phyloP scores from a whole-genome alignment of 64 coral and sea anemone genomes.

The Stichodactyla helianthus region DNA sequence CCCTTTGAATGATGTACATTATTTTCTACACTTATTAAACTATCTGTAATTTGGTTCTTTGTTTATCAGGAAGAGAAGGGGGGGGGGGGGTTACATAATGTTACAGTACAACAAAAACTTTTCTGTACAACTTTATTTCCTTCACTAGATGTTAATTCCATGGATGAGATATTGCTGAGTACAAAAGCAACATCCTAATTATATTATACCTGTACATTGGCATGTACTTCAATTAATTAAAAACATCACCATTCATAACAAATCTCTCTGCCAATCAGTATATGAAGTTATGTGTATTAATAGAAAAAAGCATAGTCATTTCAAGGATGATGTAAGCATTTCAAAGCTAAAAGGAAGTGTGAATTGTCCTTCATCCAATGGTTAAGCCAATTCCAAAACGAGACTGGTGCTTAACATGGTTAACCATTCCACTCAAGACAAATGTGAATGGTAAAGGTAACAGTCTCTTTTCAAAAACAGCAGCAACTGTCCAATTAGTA shows the following conservation, averaged over 20 bases:
- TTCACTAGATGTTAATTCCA: not conserved
- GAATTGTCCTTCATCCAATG: slow-evolving; percentile 54
- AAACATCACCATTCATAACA: not conserved
- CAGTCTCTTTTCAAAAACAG: slow-evolving; percentile 96
- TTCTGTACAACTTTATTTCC: slow-evolving; percentile 18
- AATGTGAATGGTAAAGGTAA: slow-evolving; percentile 91
- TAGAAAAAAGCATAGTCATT: slow-evolving; percentile 1
- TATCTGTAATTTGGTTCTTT: too few relatives aligned
- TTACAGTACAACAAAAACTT: not conserved
- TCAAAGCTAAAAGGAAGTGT: not conserved
- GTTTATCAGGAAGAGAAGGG: too few relatives aligned
- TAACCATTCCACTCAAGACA: slow-evolving; percentile 90
- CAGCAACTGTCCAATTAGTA: slow-evolving; percentile 96
- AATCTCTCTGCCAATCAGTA: not conserved
- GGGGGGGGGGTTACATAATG: not conserved
- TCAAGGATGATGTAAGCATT: not conserved
- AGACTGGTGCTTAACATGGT: slow-evolving; percentile 86
- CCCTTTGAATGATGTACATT: too few relatives aligned
- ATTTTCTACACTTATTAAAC: too few relatives aligned
- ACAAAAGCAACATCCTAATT: not conserved
- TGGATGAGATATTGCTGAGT: not conserved
- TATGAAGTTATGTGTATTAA: not conserved
- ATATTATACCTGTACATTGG: not conserved
- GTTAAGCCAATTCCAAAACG: slow-evolving; percentile 95
- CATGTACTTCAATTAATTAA: not conserved